phyloP scores from a whole-genome alignment of 2,113 vertebrate genomes.

The Shinisaurus crocodilurus region DNA sequence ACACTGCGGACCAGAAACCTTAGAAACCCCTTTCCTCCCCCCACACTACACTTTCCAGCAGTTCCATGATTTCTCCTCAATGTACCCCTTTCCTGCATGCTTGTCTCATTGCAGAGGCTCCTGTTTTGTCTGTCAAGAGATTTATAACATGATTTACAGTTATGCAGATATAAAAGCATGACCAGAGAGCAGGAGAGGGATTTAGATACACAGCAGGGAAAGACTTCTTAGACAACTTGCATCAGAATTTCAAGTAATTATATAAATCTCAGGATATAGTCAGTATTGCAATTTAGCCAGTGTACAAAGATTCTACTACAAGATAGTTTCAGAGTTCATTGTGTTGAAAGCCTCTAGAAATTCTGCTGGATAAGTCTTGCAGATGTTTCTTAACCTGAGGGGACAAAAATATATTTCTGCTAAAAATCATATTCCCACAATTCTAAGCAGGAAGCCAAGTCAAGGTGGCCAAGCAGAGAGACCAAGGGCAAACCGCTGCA shows the following conservation, averaged over 20 bases:
- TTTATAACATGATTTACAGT: too few species aligned
- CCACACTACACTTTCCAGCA: not conserved
- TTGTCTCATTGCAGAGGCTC: not conserved
- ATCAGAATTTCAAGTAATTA: not conserved
- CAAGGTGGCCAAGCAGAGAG: too few species aligned
- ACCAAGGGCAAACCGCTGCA: too few species aligned
- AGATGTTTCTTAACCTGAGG: constrained; percentile 96
- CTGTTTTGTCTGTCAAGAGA: not conserved
- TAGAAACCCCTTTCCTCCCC: not conserved
- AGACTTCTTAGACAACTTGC: too few species aligned
- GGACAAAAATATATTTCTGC: not conserved
- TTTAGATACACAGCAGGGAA: not conserved
- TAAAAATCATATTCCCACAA: not conserved
- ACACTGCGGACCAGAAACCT: not conserved
- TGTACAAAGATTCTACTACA: not conserved
- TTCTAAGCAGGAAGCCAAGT: not conserved
- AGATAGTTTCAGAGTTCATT: constrained; percentile 87
- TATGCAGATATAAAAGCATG: not conserved
- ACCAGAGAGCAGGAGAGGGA: not conserved
- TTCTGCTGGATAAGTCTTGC: constrained; percentile 90
- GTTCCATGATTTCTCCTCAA: not conserved
- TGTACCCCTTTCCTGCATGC: too few species aligned
- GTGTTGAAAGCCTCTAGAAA: constrained; percentile 90
- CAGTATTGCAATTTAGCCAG: not conserved
- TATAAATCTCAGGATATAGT: not conserved